phyloP scores from a whole-genome alignment of 2,113 vertebrate genomes.

The Grammatotria lemairii region DNA sequence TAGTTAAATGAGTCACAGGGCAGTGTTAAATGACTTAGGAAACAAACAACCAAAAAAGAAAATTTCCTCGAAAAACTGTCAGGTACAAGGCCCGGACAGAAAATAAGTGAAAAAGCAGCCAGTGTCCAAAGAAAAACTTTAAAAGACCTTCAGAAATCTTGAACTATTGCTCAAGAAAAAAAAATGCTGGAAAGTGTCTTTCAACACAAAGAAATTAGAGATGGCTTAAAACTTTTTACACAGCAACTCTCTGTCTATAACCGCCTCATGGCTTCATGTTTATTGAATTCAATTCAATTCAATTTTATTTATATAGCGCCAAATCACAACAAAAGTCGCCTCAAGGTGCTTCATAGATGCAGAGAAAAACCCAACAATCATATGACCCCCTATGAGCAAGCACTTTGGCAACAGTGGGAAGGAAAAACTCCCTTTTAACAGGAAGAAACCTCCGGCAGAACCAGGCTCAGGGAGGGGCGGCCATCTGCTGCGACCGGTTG shows the following conservation, averaged over 20 bases:
- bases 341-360: no score
- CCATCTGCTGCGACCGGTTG: no score
- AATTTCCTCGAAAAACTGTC: fast-evolving
- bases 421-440: no score
- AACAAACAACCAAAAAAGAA: not conserved
- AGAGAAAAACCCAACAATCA: no score
- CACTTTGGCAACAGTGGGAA: no score
- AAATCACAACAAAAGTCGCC: no score
- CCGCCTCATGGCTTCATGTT: not conserved
- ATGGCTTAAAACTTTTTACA: not conserved
- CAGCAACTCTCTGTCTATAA: not conserved
- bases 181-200: not conserved
- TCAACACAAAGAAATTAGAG: not conserved
- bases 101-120: not conserved
- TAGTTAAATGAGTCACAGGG: not conserved
- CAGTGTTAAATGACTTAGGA: not conserved
- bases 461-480: no score
- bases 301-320: no score
- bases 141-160: not conserved
- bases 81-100: not conserved
- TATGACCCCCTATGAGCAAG: no score
- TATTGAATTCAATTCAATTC: no score
- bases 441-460: no score
- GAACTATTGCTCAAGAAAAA: not conserved
- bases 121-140: not conserved